Base-by-base conservation (phyloP, 2,888 invertebrate species). In the Chaetogeoica ovagalla region DNA sequence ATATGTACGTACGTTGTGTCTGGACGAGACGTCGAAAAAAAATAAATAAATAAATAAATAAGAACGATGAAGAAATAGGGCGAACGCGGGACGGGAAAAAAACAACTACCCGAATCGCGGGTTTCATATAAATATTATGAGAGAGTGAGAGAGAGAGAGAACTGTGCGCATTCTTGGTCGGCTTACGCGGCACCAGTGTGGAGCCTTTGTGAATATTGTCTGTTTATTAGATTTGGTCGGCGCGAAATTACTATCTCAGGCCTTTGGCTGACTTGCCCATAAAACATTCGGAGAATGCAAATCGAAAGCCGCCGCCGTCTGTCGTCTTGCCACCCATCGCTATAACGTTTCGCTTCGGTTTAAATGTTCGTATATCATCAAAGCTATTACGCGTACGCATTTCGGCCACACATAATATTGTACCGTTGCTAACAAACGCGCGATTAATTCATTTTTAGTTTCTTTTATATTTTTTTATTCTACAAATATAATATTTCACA, bases 211-310 rank as follows among this genome's bases (percentile, higher is more conserved):
- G 30, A 30, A 30, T 30, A 79, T 79, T 71, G 77, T 79, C 77
- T 79, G 77, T 79, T 79, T 79, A 79, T 79, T 79, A 79, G 77
- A 79, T 79, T 79, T 79, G 70, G 77, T 70, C 62, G 77, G 77
- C 70, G 63, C 55, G 57, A 79, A 79, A 79, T 79, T 79, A 79
- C 77, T 79, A 52, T 77, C n/a, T n/a, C 69, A 69, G 69, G 59
- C 77, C 69, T 77, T 69, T 77, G n/a, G 77, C 77, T 60, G 77
- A 63, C 63, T 79, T 63, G 70, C 77, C 55, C 62, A 70, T 70
- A 70, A 79, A 79, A 70, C 70, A 79, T 79, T 70, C 77, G 55
- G 69, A 48, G 77, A 79, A 79, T 79, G 70, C 77, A 79, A 79
- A 79, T 79, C 70, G 77, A 79, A 77, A 68, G 60, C 77, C 52